A percentile compares a stretch with the other conserved stretches of the same genome.
Conservation (phyloP, 2,888 invertebrate genomes). For the Leptodirus hochenwartii region DNA sequence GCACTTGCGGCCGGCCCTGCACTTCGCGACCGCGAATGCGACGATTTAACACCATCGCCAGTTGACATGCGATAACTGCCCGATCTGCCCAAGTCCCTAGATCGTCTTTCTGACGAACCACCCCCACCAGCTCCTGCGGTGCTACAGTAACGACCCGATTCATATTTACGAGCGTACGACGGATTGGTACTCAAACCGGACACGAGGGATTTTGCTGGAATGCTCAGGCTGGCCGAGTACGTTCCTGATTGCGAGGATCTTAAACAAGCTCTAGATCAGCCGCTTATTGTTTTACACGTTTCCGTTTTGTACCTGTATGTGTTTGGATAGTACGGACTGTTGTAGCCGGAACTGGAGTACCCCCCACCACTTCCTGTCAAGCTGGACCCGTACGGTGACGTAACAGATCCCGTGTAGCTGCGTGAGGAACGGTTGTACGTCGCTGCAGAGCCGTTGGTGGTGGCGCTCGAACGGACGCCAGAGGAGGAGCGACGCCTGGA, state of each 20-base stretch:
- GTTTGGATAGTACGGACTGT: slow-evolving; percentile 29
- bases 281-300: too few relatives aligned
- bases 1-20: slow-evolving; percentile 17
- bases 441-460: slow-evolving; percentile 11
- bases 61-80: slow-evolving; percentile 18
- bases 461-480: slow-evolving; percentile 16
- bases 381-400: slow-evolving; percentile 5
- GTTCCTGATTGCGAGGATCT: slow-evolving; percentile 34
- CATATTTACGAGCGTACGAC: slow-evolving; percentile 35
- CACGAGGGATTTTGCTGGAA: slow-evolving; percentile 38
- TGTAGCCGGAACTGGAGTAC: slow-evolving; percentile 20
- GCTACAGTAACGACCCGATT: too few relatives aligned
- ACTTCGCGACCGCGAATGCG: slow-evolving; percentile 23
- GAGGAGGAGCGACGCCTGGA: slow-evolving; percentile 24
- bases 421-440: slow-evolving; percentile 15
- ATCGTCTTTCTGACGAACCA: slow-evolving; percentile 27
- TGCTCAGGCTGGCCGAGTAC: slow-evolving; percentile 37
- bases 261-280: slow-evolving; percentile 39
- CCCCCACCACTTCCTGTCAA: slow-evolving; percentile 6
- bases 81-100: slow-evolving; percentile 17
- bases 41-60: slow-evolving; percentile 21
- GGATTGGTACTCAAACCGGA: too few relatives aligned
- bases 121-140: too few relatives aligned
- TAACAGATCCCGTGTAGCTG: slow-evolving; percentile 4
- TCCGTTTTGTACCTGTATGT: slow-evolving; percentile 31